Evolutionary conservation across 2,888 invertebrate genomes (phyloP).

Genomic region (Temnothorax unifasciatus): DNA sequence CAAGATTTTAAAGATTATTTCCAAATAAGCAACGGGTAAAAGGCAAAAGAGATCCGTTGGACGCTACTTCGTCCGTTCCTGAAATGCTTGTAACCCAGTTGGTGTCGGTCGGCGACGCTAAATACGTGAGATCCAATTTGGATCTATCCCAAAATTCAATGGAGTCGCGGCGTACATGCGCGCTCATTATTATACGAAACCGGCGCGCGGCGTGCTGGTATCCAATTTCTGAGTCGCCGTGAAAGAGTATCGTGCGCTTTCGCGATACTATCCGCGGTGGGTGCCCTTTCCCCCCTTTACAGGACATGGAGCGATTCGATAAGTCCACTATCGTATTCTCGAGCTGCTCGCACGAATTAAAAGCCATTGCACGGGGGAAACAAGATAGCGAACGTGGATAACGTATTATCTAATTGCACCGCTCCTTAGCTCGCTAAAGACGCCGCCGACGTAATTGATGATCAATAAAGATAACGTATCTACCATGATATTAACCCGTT

Average conservation of each 20-base stretch:
- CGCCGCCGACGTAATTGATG: conserved; percentile 43
- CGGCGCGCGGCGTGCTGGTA: conserved; percentile 9
- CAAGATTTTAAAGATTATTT: neutral
- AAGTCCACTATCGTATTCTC: conserved; percentile 50
- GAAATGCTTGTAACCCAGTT: conserved; percentile 46
- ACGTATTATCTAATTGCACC: conserved; percentile 49
- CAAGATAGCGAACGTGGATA: conserved; percentile 22
- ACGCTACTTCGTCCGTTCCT: too few species aligned
- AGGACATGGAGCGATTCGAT: conserved; percentile 3
- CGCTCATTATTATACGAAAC: conserved; percentile 55
- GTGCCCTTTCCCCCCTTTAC: neutral
- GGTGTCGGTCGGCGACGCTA: conserved; percentile 64
- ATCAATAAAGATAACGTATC: conserved; percentile 55
- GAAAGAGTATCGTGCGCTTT: conserved; percentile 46
- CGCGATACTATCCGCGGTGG: conserved; percentile 40
- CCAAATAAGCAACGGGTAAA: neutral
- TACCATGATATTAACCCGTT: conserved; percentile 43
- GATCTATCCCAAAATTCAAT: conserved; percentile 76
- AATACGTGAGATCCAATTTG: conserved; percentile 78
- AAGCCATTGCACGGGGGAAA: conserved; percentile 20
- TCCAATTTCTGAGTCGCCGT: conserved; percentile 61
- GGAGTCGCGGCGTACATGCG: conserved; percentile 50
- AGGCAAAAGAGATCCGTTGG: too few species aligned
- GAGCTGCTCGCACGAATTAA: conserved; percentile 38
- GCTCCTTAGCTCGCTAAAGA: conserved; percentile 43